Evolutionary conservation across 2,797 vertebrate genomes (phyloP).

Genomic region (Eospalax fontanierii): DNA sequence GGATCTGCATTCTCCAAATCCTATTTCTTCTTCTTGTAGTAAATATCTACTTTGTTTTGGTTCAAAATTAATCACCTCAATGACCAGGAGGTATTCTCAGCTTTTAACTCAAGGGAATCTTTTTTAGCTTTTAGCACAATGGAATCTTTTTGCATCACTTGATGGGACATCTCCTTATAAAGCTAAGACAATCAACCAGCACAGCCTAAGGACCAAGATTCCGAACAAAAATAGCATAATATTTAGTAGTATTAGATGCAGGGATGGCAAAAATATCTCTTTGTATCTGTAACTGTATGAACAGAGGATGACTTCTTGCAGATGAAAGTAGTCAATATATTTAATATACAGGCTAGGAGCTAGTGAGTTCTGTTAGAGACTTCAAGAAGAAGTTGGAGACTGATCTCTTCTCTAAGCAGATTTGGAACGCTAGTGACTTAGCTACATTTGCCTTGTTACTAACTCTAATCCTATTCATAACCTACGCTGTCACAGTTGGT

Average conservation of each 20-base stretch:
- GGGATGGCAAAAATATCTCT: not conserved
- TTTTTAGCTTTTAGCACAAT: no score
- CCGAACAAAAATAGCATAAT: not conserved
- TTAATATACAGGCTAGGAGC: not conserved
- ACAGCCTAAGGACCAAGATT: not conserved
- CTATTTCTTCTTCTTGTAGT: accelerated
- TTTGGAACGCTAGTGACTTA: not conserved
- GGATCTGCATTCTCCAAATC: not conserved
- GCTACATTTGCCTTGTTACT: no score
- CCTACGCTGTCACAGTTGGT: not conserved
- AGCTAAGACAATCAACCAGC: not conserved
- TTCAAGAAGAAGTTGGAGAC: not conserved
- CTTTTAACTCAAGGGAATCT: not conserved
- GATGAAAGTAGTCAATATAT: not conserved
- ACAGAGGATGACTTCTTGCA: not conserved
- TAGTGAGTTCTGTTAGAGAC: not conserved
- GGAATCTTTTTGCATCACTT: no score
- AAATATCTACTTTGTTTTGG: not conserved
- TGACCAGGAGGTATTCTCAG: no score
- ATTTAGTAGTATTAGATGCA: not conserved
- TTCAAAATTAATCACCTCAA: no score
- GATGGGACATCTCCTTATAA: not conserved
- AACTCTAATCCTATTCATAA: no score
- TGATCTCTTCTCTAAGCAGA: not conserved
- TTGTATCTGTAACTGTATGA: not conserved